Conservation (phyloP, 1,140 invertebrate genomes). For the Carcinoscorpius rotundicauda region DNA sequence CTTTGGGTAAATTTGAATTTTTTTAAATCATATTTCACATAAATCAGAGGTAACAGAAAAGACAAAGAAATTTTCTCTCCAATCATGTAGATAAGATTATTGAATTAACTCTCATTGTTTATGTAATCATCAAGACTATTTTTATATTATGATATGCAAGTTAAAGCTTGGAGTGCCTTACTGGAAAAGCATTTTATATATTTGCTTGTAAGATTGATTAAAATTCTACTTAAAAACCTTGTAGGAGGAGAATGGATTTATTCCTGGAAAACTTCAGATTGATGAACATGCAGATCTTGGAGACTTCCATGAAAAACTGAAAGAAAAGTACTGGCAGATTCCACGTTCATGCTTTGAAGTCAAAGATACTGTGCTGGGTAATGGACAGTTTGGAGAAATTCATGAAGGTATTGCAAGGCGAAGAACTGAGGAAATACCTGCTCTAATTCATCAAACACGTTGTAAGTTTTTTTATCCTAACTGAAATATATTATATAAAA, state of each 20-base stretch:
- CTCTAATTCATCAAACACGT: slow-evolving; percentile 19
- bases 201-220: too few relatives aligned
- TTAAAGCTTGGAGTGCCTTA: too few relatives aligned
- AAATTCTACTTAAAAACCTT: not conserved
- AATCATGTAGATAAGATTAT: too few relatives aligned
- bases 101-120: slow-evolving; percentile 3
- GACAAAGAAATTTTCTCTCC: too few relatives aligned
- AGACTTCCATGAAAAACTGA: slow-evolving; percentile 58
- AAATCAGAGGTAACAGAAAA: too few relatives aligned
- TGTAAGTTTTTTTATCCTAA: not conserved
- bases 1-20: too few relatives aligned
- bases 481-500: too few relatives aligned
- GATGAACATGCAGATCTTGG: slow-evolving; percentile 48
- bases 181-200: too few relatives aligned
- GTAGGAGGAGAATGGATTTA: slow-evolving; percentile 41
- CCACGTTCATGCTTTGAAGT: slow-evolving; percentile 52
- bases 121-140: too few relatives aligned
- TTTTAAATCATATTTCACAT: too few relatives aligned
- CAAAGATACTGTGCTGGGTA: slow-evolving; percentile 49
- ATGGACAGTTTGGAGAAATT: slow-evolving; percentile 61
- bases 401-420: slow-evolving; percentile 27
- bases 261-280: slow-evolving; percentile 50
- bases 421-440: slow-evolving; percentile 17
- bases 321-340: slow-evolving; percentile 56
- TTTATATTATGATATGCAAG: too few relatives aligned